Conservation (phyloP, 2,113 vertebrate genomes). For the Lepidothrix coronata region DNA sequence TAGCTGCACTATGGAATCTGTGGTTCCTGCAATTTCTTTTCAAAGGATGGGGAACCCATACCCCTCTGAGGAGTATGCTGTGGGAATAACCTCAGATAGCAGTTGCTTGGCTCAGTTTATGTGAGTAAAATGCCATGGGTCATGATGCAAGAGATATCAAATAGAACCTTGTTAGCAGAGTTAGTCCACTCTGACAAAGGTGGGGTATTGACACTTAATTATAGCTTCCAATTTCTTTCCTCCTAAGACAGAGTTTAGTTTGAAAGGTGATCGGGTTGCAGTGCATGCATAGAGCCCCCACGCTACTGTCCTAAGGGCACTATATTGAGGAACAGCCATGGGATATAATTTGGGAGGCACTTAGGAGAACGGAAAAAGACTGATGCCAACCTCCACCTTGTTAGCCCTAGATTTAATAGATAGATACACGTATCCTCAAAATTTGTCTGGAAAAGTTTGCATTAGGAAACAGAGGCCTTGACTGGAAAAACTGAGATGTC, state of each 20-base stretch:
- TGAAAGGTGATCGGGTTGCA: not conserved
- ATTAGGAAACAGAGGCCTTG: not conserved
- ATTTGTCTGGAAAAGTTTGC: not conserved
- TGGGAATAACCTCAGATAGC: not conserved
- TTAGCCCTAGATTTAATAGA: not conserved
- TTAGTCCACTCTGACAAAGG: not conserved
- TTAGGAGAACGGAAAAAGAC: fast-evolving
- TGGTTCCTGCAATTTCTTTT: not conserved
- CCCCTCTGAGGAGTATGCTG: not conserved
- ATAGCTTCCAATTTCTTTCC: not conserved
- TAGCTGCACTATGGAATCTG: not conserved
- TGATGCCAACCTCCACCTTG: not conserved
- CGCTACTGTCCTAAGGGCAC: not conserved
- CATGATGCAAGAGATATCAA: not conserved
- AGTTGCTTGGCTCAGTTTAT: not conserved
- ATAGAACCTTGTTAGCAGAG: not conserved
- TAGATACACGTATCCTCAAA: not conserved
- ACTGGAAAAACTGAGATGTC: not conserved
- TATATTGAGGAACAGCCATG: not conserved
- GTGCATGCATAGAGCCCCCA: not conserved
- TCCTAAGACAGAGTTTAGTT: not conserved
- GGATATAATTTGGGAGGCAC: not conserved
- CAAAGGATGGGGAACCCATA: not conserved
- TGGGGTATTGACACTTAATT: not conserved
- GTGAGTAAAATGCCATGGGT: not conserved